Percentiles rank a stretch among this genome's conserved stretches.
Evolutionary conservation across 2,113 vertebrate genomes (phyloP).

Genomic region (Psilopsiagon aymara): DNA sequence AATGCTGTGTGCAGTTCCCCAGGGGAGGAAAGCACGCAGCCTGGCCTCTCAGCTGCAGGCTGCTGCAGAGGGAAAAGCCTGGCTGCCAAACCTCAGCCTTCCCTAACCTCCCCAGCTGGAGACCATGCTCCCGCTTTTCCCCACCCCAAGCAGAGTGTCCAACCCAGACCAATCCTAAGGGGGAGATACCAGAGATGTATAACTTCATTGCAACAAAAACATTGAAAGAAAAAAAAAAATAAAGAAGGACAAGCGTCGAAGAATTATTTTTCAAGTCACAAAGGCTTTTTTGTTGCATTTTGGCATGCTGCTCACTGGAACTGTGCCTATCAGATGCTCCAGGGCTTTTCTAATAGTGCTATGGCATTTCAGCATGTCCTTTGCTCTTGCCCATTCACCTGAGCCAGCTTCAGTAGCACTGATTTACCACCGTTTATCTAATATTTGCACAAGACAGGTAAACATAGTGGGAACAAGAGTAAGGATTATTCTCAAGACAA

Average conservation of each 20-base stretch:
- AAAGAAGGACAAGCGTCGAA: neutral
- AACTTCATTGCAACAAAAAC: neutral
- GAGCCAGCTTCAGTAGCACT: neutral
- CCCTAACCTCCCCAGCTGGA: rapidly evolving
- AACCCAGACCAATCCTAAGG: neutral
- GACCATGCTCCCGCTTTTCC: neutral
- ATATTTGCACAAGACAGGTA: neutral
- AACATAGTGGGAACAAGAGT: neutral
- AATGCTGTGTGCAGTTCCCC: neutral
- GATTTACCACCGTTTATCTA: neutral
- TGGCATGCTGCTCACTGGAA: neutral
- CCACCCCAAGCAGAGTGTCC: neutral
- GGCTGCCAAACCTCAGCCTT: neutral
- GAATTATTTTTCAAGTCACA: neutral
- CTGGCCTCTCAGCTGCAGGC: neutral
- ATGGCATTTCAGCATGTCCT: neutral
- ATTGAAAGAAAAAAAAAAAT: neutral
- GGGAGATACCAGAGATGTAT: neutral
- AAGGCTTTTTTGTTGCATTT: neutral
- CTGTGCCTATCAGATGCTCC: neutral
- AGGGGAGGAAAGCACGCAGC: neutral
- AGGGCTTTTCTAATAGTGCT: neutral
- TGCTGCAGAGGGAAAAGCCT: neutral
- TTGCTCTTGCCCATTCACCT: neutral
- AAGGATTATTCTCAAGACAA: neutral